Evolutionary conservation across 64 coral and sea anemone genomes (phyloP), one percentile per base, ranked within the genome.

Genomic region (Porites australiensis): DNA sequence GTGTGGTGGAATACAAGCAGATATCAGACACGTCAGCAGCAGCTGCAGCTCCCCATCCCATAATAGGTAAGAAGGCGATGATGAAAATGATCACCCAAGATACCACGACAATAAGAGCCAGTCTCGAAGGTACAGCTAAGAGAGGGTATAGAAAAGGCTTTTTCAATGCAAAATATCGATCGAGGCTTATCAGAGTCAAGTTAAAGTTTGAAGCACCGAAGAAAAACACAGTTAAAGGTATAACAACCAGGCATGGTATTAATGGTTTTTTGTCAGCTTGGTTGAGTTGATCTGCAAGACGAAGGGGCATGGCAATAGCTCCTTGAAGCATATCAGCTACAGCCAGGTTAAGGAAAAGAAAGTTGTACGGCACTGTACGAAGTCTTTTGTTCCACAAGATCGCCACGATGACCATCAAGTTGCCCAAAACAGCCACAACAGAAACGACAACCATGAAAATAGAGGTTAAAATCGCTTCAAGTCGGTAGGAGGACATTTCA

Each of bases 261-360:
- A 94, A 20, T 0, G 95, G 95, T 4, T 82, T 86, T 37, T 46
- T 83, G 55, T 83, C 91, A 51, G 92, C 83, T 75, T 83, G 67
- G 53, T 94, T 94, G 18, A 98, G 92, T 13, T 94, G 92, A 63
- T 98, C 95, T 2, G 88, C 88, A 59, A 98, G 77, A 8, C 95
- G 85, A 46, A 98, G 72, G 7, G 95, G 95, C 74, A 98, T 98
- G 47, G 95, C 75, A n/a, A 98, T 72, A 15, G 87, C 62, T 8
- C 95, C 95, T 94, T 98, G 95, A 72, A 98, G 94, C 53, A 98
- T 91, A 65, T 98, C 95, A 9, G 95, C 91, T 3, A 98, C 95
- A 13, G 95, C 95, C 1, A 98, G 92, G 52, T 98, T 98, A 19
- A 98, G 76, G 60, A 98, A 98, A 13, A 98, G 52, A 75, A 98